Conservation (phyloP, 2,888 invertebrate species). For the Volucella bombylans region DNA sequence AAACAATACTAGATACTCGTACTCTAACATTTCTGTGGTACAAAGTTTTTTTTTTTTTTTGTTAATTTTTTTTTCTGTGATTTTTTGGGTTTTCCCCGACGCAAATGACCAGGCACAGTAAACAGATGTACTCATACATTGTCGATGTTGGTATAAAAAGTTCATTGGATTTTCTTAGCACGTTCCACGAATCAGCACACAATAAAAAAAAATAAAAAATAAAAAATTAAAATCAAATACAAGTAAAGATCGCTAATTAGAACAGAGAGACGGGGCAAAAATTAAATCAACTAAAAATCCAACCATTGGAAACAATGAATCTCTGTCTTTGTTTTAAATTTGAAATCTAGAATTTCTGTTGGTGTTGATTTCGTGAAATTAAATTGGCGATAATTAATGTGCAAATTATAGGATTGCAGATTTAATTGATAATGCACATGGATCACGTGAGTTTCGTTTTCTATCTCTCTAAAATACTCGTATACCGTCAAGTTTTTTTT, state of each 20-base stretch:
- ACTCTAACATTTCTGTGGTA: not conserved
- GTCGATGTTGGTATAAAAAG: slow-evolving; percentile 13
- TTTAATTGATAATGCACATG: slow-evolving; percentile 45
- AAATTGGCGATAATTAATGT: slow-evolving; percentile 49
- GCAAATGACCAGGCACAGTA: slow-evolving; percentile 35
- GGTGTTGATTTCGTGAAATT: slow-evolving; percentile 28
- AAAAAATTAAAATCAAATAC: slow-evolving; percentile 6
- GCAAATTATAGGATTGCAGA: slow-evolving; percentile 33
- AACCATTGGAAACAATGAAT: slow-evolving; percentile 67
- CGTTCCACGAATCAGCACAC: slow-evolving; percentile 41
- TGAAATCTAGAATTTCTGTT: slow-evolving; percentile 52
- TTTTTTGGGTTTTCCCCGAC: slow-evolving; percentile 36
- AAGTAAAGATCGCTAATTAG: slow-evolving; percentile 59
- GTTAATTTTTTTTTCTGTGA: not conserved
- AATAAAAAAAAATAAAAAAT: slow-evolving; percentile 21
- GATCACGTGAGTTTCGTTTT: slow-evolving; percentile 39
- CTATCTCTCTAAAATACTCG: not conserved
- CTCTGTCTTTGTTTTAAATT: slow-evolving; percentile 59
- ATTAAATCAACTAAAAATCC: slow-evolving; percentile 36
- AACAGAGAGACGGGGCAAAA: not conserved
- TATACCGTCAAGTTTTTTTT: not conserved
- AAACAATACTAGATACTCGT: not conserved
- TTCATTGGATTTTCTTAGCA: slow-evolving; percentile 62
- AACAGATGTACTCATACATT: slow-evolving; percentile 15
- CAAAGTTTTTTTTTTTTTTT: not conserved